phyloP scores from a whole-genome alignment of 2,797 vertebrate genomes.

The Mus spretus region DNA sequence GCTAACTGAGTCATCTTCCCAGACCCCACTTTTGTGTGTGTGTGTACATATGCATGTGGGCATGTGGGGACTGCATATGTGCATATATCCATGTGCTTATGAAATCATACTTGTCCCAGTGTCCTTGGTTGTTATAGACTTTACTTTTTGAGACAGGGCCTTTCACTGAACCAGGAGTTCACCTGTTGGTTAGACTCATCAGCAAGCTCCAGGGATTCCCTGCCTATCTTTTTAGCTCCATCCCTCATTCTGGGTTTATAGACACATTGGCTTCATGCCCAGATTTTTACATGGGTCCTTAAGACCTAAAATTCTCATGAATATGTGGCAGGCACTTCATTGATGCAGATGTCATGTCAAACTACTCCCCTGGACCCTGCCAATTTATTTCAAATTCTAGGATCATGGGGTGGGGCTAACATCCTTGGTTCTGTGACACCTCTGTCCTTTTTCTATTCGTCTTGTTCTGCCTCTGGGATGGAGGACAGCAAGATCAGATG shows the following conservation, averaged over 20 bases:
- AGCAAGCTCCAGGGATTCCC: not conserved
- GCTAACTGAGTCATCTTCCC: not conserved
- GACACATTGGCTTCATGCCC: not conserved
- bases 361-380: not conserved
- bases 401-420: not conserved
- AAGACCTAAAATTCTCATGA: not conserved
- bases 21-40: not conserved
- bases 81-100: not conserved
- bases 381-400: not conserved
- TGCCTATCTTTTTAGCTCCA: not conserved
- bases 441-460: not conserved
- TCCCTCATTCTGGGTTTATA: not conserved
- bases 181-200: not conserved
- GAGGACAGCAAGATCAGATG: not conserved
- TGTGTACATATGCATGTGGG: not conserved
- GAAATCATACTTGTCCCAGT: not conserved
- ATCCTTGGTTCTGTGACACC: not conserved
- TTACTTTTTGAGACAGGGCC: not conserved
- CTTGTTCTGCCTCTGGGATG: rapidly evolving
- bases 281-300: not conserved
- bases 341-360: not conserved
- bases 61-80: not conserved
- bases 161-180: not conserved
- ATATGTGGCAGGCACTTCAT: not conserved
- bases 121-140: not conserved